phyloP scores from a whole-genome alignment of 2,113 vertebrate species.

The Gallinago paraguaiae region DNA sequence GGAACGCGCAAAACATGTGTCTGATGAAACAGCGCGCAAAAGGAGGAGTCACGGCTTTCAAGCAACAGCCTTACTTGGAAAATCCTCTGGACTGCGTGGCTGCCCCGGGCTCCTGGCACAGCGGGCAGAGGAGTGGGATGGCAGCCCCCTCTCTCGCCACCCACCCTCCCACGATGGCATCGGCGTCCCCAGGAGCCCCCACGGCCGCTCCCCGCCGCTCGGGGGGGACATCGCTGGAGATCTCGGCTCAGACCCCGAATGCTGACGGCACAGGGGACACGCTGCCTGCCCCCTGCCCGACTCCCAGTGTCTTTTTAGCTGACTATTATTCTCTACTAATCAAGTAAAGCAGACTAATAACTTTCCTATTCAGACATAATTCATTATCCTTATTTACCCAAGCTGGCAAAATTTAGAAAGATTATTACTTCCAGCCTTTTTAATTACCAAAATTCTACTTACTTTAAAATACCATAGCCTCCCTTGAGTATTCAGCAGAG shows the following conservation, averaged over 20 bases:
- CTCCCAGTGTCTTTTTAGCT: not conserved
- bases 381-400: slow-evolving; percentile 69
- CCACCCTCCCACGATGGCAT: not conserved
- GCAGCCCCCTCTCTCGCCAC: not conserved
- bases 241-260: fast-evolving
- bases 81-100: fast-evolving
- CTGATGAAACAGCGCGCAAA: fast-evolving
- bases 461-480: slow-evolving; percentile 76
- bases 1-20: fast-evolving
- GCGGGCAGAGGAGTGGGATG: fast-evolving
- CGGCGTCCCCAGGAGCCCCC: not conserved
- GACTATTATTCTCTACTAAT: not conserved
- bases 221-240: fast-evolving
- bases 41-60: not conserved
- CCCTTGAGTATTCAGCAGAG: slow-evolving; percentile 75
- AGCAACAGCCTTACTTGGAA: not conserved
- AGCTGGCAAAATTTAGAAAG: slow-evolving; percentile 65
- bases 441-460: slow-evolving; percentile 80
- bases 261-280: fast-evolving
- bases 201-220: not conserved
- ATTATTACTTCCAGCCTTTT: slow-evolving; percentile 74
- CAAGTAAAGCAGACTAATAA: slow-evolving; percentile 41
- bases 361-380: slow-evolving; percentile 42
- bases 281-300: not conserved
- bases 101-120: fast-evolving